Evolutionary conservation across 53 echinoderm and acorn worm genomes (phyloP).

Genomic region (Holothuria leucospilota): DNA sequence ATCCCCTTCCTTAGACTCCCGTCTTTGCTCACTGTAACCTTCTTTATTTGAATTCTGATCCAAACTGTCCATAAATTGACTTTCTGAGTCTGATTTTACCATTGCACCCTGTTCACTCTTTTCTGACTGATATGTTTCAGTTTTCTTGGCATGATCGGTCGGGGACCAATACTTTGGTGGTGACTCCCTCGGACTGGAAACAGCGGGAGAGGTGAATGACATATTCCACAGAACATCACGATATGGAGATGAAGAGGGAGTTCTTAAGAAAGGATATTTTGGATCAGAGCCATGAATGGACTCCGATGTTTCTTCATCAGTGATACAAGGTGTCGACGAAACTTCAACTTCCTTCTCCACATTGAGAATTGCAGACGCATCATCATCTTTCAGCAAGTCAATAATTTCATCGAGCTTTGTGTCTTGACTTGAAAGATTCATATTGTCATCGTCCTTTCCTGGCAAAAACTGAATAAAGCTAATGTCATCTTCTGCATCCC

Average conservation of each 20-base stretch:
- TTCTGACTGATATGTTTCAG: background rate
- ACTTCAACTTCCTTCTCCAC: too few species aligned
- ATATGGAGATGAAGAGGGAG: conserved; percentile 19
- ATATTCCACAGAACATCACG: conserved; percentile 46
- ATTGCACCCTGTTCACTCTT: background rate
- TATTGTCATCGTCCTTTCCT: too few species aligned
- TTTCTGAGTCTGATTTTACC: background rate
- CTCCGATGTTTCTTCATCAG: too few species aligned
- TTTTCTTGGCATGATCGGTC: background rate
- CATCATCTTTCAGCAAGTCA: too few species aligned
- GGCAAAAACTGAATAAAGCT: too few species aligned
- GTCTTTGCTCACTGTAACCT: background rate
- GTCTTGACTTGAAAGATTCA: too few species aligned
- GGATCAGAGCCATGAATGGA: background rate
- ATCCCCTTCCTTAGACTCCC: too few species aligned
- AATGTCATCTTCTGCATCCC: background rate
- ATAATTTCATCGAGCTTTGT: too few species aligned
- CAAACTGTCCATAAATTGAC: background rate
- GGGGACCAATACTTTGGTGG: conserved; percentile 42
- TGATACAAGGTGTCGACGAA: too few species aligned
- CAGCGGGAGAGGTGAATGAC: conserved; percentile 10
- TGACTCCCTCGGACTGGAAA: background rate
- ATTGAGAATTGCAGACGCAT: too few species aligned
- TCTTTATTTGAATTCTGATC: conserved; percentile 9
- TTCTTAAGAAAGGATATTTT: background rate